Conservation (phyloP, 2,888 invertebrate species). For the Electrophaes corylata region DNA sequence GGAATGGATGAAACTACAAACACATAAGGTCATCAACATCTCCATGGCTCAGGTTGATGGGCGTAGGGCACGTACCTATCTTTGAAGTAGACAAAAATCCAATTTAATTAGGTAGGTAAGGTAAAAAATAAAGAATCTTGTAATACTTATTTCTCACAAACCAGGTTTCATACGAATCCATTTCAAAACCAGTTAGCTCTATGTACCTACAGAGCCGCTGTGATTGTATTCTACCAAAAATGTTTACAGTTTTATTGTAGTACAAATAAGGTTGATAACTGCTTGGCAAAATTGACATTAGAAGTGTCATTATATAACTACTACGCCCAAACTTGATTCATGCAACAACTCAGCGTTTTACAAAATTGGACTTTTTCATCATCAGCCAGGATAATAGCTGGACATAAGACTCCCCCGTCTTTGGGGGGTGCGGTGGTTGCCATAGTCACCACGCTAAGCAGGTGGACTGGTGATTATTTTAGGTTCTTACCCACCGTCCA, state of each 20-base stretch:
- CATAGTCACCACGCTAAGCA: too few species aligned
- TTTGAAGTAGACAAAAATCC: not conserved
- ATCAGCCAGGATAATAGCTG: too few species aligned
- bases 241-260: slow-evolving; percentile 14
- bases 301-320: slow-evolving; percentile 40
- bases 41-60: too few species aligned
- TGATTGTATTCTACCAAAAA: slow-evolving; percentile 9
- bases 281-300: slow-evolving; percentile 6
- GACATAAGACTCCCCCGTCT: too few species aligned
- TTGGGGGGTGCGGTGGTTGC: too few species aligned
- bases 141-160: slow-evolving; percentile 37
- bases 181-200: slow-evolving; percentile 43
- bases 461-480: too few species aligned
- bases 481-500: too few species aligned
- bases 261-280: slow-evolving; percentile 15
- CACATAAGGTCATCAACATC: too few species aligned
- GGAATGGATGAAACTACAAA: too few species aligned
- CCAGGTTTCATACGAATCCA: slow-evolving; percentile 40
- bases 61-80: too few species aligned
- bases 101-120: slow-evolving; percentile 25
- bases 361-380: not conserved
- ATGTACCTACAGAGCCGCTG: slow-evolving; percentile 33
- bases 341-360: slow-evolving; percentile 17
- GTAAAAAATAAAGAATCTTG: slow-evolving; percentile 35
- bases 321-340: slow-evolving; percentile 35